phyloP scores from a whole-genome alignment of 64 coral and sea anemone species.

The Acropora yongei region DNA sequence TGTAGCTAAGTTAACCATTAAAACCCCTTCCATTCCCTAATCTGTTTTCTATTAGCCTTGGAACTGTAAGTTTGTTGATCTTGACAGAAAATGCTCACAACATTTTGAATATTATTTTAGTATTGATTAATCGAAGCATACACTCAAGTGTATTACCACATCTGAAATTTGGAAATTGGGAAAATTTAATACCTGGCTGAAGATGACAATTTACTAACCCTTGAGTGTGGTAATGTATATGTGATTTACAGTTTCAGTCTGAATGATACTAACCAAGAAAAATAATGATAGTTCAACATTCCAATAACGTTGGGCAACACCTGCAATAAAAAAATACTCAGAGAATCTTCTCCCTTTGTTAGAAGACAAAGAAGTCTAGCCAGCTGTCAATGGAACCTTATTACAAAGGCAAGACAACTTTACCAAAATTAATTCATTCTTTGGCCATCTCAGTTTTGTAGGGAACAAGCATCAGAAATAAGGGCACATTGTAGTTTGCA shows the following conservation, averaged over 20 bases:
- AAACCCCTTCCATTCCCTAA: neutral
- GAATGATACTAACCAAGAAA: slow-evolving; percentile 11
- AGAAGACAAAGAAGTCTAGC: neutral
- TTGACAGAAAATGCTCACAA: neutral
- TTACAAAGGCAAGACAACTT: too few species aligned
- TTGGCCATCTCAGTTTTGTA: neutral
- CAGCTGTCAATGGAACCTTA: neutral
- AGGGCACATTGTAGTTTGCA: too few species aligned
- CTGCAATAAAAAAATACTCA: slow-evolving; percentile 29
- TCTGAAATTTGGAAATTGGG: too few species aligned
- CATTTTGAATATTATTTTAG: neutral
- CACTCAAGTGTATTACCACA: slow-evolving; percentile 30
- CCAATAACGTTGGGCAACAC: slow-evolving; percentile 5
- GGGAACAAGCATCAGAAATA: too few species aligned
- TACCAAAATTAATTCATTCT: slow-evolving; percentile 6
- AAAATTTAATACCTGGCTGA: too few species aligned
- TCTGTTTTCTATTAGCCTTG: neutral
- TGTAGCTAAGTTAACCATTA: too few species aligned
- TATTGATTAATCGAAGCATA: slow-evolving; percentile 26
- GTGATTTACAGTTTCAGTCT: neutral
- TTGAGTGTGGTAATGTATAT: too few species aligned
- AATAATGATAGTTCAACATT: neutral
- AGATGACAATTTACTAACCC: neutral
- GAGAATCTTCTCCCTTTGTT: slow-evolving; percentile 19
- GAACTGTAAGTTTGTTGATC: too few species aligned